Evolutionary conservation across 2,113 vertebrate species (phyloP).

Genomic region (Calyptomena viridis): DNA sequence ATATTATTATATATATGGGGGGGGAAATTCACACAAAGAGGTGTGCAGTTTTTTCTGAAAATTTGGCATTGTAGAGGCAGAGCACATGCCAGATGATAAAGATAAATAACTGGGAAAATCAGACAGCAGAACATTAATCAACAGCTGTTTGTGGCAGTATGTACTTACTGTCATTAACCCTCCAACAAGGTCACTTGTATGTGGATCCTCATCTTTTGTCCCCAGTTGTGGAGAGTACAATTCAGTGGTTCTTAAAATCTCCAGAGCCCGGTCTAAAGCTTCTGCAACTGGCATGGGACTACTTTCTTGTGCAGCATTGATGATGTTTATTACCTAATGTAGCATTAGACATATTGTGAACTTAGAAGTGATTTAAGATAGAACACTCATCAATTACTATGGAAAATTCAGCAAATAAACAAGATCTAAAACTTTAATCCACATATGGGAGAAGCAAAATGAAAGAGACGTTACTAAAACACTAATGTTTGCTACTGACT

Average conservation of each 20-base stretch:
- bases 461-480: not conserved
- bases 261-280: constrained; percentile 93
- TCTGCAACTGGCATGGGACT: constrained; percentile 92
- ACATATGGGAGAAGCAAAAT: not conserved
- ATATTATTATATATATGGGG: too few relatives aligned
- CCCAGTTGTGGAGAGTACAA: constrained; percentile 93
- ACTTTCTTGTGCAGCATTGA: constrained; percentile 94
- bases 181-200: constrained; percentile 92
- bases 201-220: constrained; percentile 93
- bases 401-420: not conserved
- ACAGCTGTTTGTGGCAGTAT: not conserved
- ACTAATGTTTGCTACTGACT: not conserved
- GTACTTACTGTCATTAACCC: constrained; percentile 92
- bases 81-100: not conserved
- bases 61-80: not conserved
- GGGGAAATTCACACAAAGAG: not conserved
- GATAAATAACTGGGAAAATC: not conserved
- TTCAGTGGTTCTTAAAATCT: constrained; percentile 95
- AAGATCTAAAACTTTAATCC: not conserved
- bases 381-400: not conserved
- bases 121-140: not conserved
- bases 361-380: not conserved
- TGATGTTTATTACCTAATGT: constrained; percentile 93
- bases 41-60: not conserved
- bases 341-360: not conserved